A percentile compares a stretch with the other conserved stretches of the same genome.
Evolutionary conservation across 2,113 vertebrate genomes (phyloP).

Genomic region (Uria aalge): DNA sequence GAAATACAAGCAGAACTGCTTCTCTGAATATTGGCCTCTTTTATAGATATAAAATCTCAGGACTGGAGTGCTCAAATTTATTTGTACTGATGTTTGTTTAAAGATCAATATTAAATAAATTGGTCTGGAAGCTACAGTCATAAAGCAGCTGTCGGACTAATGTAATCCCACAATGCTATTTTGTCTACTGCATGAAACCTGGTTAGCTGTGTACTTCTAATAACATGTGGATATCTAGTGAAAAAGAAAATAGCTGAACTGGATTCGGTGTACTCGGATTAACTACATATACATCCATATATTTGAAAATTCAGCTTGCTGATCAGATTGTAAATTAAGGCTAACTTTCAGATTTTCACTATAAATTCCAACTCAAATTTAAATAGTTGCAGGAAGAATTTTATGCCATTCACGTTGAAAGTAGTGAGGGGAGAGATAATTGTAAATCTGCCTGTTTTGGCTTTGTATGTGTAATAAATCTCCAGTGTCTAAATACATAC

Average conservation of each 20-base stretch:
- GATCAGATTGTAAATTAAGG: neutral
- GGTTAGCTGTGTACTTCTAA: slow-evolving; percentile 83
- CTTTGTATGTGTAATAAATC: slow-evolving; percentile 31
- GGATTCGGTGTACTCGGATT: slow-evolving; percentile 73
- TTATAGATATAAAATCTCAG: slow-evolving; percentile 80
- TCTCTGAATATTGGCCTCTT: slow-evolving; percentile 79
- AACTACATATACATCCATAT: neutral
- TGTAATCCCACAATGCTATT: slow-evolving; percentile 89
- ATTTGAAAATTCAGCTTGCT: neutral
- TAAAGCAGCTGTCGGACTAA: slow-evolving; percentile 88
- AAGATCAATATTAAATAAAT: slow-evolving; percentile 92
- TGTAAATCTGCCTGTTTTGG: slow-evolving; percentile 27
- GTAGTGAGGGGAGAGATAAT: neutral
- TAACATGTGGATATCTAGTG: slow-evolving; percentile 74
- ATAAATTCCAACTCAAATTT: neutral
- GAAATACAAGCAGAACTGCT: slow-evolving; percentile 74
- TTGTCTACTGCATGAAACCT: slow-evolving; percentile 85
- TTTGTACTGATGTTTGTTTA: slow-evolving; percentile 91
- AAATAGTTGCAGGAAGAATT: neutral
- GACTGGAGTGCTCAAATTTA: slow-evolving; percentile 83
- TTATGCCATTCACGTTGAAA: neutral
- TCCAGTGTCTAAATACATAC: slow-evolving; percentile 45
- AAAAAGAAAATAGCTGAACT: slow-evolving; percentile 78
- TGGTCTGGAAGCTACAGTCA: slow-evolving; percentile 88
- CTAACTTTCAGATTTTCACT: neutral